Evolutionary conservation across 92 coral and sea anemone species (phyloP), one percentile per base, ranked within the genome.

Genomic region (Palythoa grandis): DNA sequence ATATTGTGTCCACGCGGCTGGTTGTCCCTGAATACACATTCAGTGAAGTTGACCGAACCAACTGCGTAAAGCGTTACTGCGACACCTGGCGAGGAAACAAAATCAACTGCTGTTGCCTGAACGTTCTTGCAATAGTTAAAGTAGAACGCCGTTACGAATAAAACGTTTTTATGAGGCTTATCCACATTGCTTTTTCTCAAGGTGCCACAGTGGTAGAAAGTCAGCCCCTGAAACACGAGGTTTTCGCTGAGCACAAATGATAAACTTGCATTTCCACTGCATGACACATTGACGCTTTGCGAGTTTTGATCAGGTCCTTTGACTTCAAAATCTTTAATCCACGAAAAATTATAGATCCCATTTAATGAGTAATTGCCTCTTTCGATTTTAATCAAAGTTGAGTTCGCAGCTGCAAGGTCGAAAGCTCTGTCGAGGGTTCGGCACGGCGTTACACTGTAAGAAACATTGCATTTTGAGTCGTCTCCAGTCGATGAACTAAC

Each of bases 41-140:
- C 25, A 11, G 88, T 77, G 70, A 93, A 85, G 17, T 74, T 88
- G 16, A 87, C 88, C 23, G 82, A 57, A 11, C 92, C 97, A 9
- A 93, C 95, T 53, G 90, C 86, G 69, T 88, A 89, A 22, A 93
- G 77, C 17, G 93, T 92, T 7, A 91, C 86, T 6, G 91, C 97
- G n/a, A 83, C 70, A 17, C 93, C 93, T 39, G 94, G 93, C 4
- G 98, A 85, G 1, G 57, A 50, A 3, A 85, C 72, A 23, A 94
- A 84, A 40, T 80, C 83, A 2, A 94, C 94, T 52, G 76, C 76
- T 5, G 66, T 60, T 29, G 91, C 69, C 19, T 76, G 84, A 56
- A 97, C 85, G 67, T 92, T 87, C 39, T 88, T 84, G 76, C 99
- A 97, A 70, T 97, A 95, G 56, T 91, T 92, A 68, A 97, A 91